Evolutionary conservation across 2,888 invertebrate genomes (phyloP), one percentile per base, ranked within the genome.

Genomic region (Lordiphosa andalusiaca): DNA sequence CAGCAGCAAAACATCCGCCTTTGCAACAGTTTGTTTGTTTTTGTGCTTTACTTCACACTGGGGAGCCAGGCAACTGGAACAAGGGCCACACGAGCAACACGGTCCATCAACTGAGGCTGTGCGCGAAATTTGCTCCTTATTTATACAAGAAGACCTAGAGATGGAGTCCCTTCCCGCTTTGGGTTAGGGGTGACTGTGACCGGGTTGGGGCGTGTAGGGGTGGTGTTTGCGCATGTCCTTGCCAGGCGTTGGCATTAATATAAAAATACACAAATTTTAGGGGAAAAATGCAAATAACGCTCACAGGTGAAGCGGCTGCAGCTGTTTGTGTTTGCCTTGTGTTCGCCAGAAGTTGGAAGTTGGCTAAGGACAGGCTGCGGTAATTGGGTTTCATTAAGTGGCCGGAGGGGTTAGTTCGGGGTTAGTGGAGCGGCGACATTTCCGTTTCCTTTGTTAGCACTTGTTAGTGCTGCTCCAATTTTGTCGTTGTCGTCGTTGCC

Each of bases 191-290:
- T n/a, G 21, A n/a, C n/a, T 47, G 16, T 2, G 16, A 16, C 16
- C 2, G 16, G 52, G 52, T 50, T 50, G 47, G 10, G n/a, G 36
- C 37, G 47, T 51, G 49, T 40, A 40, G 36, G 42, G 63, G 64
- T 46, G 52, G 66, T 77, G 67, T 74, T 71, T 84, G 84, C 84
- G 81, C 81, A 81, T 84, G 84, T 80, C 83, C 80, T 75, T 72
- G 80, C 67, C 57, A 52, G 52, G 41, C 42, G 47, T 38, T 39
- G 25, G 50, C 13, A 46, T 55, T 64, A 53, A 67, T 71, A 69
- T 67, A 55, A 73, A 80, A 59, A 47, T 57, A 52, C 30, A 12
- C 19, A 54, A 65, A 50, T 52, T 40, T 51, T 41, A 46, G 10
- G 30, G 30, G 33, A 53, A 58, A 78, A 83, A 76, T 80, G 83